Conservation (phyloP, 2,113 vertebrate genomes). For the Ursus arctos region DNA sequence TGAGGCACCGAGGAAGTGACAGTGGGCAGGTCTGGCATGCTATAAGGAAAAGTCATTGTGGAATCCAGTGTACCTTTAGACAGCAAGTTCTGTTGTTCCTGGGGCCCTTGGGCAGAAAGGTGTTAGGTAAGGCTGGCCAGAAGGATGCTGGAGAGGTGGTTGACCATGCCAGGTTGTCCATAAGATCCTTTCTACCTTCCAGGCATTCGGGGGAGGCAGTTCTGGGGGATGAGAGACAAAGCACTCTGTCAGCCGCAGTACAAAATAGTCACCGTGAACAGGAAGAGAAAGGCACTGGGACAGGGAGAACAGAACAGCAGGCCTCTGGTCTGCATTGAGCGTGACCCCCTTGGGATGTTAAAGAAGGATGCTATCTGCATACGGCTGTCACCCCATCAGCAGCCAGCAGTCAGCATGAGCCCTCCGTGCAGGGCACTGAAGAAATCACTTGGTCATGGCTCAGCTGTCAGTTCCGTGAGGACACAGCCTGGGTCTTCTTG, state of each 20-base stretch:
- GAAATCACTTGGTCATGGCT: neutral
- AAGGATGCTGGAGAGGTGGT: neutral
- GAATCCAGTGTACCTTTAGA: neutral
- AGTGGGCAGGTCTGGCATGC: neutral
- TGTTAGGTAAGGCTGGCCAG: neutral
- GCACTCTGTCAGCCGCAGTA: neutral
- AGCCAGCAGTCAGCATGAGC: neutral
- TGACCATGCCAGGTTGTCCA: too few relatives aligned
- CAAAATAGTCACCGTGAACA: too few relatives aligned
- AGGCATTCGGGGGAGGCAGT: rapidly evolving
- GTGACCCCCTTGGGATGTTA: neutral
- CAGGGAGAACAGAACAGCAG: neutral
- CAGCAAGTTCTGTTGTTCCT: neutral
- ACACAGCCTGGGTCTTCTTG: neutral
- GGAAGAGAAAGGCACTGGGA: neutral
- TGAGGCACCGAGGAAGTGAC: neutral
- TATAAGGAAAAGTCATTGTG: neutral
- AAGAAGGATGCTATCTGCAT: neutral
- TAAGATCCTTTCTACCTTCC: neutral
- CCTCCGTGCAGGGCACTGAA: neutral
- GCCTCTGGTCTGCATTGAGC: neutral
- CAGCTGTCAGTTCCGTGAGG: neutral
- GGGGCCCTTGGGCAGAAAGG: neutral
- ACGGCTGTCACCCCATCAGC: neutral
- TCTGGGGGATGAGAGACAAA: neutral